phyloP scores from a whole-genome alignment of 1,140 invertebrate genomes.

The Drosophila pruinosa region DNA sequence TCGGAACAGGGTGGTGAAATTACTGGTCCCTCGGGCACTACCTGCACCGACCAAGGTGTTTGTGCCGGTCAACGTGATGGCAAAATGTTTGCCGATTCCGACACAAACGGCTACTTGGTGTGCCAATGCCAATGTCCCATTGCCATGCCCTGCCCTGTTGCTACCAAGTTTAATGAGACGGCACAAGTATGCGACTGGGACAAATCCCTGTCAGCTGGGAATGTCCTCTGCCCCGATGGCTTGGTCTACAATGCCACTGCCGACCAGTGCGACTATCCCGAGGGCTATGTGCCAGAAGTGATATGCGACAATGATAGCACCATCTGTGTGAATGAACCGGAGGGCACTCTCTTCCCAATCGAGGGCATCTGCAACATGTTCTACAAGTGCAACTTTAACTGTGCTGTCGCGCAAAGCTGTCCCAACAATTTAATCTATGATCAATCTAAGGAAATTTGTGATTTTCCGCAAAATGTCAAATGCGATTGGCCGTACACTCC shows the following conservation, averaged over 20 bases:
- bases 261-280: constrained; percentile 53
- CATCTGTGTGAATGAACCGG: constrained; percentile 43
- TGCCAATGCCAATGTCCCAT: constrained; percentile 68
- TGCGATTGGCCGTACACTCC: constrained; percentile 52
- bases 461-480: constrained; percentile 43
- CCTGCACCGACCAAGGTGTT: constrained; percentile 26
- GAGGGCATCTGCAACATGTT: constrained; percentile 58
- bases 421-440: constrained; percentile 60
- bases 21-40: constrained; percentile 54
- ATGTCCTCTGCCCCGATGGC: constrained; percentile 27
- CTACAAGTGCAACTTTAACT: constrained; percentile 66
- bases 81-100: constrained; percentile 19
- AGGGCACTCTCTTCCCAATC: constrained; percentile 53
- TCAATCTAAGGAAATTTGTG: neutral
- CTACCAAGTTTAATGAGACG: constrained; percentile 37
- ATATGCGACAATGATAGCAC: constrained; percentile 31
- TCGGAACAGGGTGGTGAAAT: constrained; percentile 19
- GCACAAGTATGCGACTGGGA: constrained; percentile 46
- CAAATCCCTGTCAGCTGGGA: neutral
- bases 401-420: constrained; percentile 59
- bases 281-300: constrained; percentile 50
- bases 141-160: constrained; percentile 46
- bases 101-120: constrained; percentile 50
- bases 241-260: constrained; percentile 59
- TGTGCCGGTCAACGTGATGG: constrained; percentile 43